Conservation (phyloP, 2,113 vertebrate species). For the Perognathus longimembris region DNA sequence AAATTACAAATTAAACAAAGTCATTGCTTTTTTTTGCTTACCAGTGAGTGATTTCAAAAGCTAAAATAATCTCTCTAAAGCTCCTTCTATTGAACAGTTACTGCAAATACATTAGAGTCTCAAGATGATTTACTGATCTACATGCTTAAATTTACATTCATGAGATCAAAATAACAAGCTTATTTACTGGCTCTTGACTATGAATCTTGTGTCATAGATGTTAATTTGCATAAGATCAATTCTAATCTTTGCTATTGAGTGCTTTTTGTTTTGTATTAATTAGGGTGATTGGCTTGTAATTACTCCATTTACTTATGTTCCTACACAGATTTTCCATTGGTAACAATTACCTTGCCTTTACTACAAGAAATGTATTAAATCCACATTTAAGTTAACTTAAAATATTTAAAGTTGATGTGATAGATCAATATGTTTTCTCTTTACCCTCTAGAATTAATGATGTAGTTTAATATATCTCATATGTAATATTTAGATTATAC, state of each 20-base stretch:
- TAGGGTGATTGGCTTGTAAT: conserved; percentile 85
- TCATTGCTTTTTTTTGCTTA: not conserved
- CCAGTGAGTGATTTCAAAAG: conserved; percentile 52
- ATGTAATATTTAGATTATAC: conserved; percentile 35
- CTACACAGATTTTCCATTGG: conserved; percentile 77
- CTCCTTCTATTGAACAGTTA: conserved; percentile 2
- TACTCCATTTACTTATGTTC: conserved; percentile 68
- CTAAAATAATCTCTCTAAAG: conserved; percentile 31
- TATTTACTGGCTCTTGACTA: conserved; percentile 72
- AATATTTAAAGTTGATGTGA: conserved; percentile 79
- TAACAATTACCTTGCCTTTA: conserved; percentile 57
- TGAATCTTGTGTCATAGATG: conserved; percentile 64
- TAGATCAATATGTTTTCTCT: conserved; percentile 45
- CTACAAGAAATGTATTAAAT: conserved; percentile 73
- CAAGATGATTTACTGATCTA: conserved; percentile 51
- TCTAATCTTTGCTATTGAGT: conserved; percentile 83
- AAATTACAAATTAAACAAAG: conserved; percentile 20
- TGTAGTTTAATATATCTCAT: conserved; percentile 58
- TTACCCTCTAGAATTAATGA: conserved; percentile 33
- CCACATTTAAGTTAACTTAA: conserved; percentile 77
- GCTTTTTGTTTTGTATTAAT: conserved; percentile 83
- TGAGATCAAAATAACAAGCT: conserved; percentile 59
- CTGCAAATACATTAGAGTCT: conserved; percentile 51
- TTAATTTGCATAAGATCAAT: conserved; percentile 82
- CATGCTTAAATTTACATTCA: conserved; percentile 72